Base-by-base conservation (phyloP, 2,797 vertebrate species). In the Tokudaia muenninki region DNA sequence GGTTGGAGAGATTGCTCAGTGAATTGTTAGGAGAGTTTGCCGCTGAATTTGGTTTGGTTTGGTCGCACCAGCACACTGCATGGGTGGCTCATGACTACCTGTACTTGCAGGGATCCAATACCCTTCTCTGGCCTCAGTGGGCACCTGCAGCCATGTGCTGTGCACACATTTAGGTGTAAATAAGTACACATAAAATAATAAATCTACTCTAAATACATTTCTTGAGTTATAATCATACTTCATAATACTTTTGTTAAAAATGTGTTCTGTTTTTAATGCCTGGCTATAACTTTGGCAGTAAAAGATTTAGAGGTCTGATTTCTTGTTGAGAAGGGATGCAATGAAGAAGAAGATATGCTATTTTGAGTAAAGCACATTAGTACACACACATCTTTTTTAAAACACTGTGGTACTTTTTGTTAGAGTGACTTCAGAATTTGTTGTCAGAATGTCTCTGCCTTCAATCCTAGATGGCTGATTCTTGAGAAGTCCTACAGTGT, bases 211-310 rank as follows among this genome's bases (percentile, higher is more conserved):
- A 91, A 87, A 26, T 91, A n/a, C 2, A 55, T 96, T 89, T 90
- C 80, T 55, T 92, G 87, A 90, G 26, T 90, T 91, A 78, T 91
- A 50, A 84, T 84, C 81, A 75, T 7, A 70, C 31, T 16, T 94
- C 82, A 79, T 75, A 88, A 86, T 92, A 41, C 72, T 67, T 97
- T 96, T 95, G 17, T 96, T 84, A 94, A 79, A 70, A 87, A 74
- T 57, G 90, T 97, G 44, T 55, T 96, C 92, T 94, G 41, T 90
- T 95, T 92, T 91, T 63, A 94, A 94, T 90, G 80, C 2, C 16
- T 78, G 41, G 65, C 82, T 96, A 59, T 90, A 26, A 74, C 83
- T 31, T 65, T 87, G 89, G 41, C 82, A 91, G 37, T 88, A 94
- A 92, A 67, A 24, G 21, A 89, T 65, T 97, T 87, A 59, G 78